Evolutionary conservation across 2,797 vertebrate species (phyloP).

Genomic region (Sibirionetta formosa): DNA sequence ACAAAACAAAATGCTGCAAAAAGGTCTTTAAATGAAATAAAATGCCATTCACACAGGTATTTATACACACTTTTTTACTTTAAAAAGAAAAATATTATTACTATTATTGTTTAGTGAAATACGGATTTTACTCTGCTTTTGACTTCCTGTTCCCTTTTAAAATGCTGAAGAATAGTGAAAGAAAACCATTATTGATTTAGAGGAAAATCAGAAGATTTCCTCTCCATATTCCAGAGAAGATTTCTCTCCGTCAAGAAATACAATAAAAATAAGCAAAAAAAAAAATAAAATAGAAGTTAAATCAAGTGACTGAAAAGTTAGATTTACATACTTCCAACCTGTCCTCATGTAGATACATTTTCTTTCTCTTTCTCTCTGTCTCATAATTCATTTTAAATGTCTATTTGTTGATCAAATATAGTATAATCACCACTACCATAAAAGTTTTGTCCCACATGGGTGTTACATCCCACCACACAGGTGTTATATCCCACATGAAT

Average conservation of each 20-base stretch:
- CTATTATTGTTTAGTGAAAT: not conserved
- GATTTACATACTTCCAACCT: conserved; percentile 5
- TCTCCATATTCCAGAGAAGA: not conserved
- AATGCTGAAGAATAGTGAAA: not conserved
- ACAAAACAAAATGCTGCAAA: not conserved
- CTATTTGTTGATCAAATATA: not conserved
- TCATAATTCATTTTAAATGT: not conserved
- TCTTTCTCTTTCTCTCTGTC: not conserved
- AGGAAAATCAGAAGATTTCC: not conserved
- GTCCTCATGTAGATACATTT: not conserved
- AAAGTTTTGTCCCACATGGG: not conserved
- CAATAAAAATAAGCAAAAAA: not conserved
- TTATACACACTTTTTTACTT: not conserved
- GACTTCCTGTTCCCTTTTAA: not conserved
- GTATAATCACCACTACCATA: not conserved
- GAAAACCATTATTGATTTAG: not conserved
- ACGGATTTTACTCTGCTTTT: not conserved
- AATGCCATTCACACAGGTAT: not conserved
- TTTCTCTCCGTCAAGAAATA: not conserved
- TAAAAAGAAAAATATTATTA: too few relatives aligned
- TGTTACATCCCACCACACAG: not conserved
- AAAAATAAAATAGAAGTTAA: not conserved
- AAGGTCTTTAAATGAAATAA: not conserved
- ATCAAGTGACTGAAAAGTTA: not conserved
- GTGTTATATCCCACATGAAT: rapidly evolving